A percentile compares a stretch with the other conserved stretches of the same genome.
Evolutionary conservation across 1,140 invertebrate species (phyloP).

Genomic region (Alviniconcha marisindica): DNA sequence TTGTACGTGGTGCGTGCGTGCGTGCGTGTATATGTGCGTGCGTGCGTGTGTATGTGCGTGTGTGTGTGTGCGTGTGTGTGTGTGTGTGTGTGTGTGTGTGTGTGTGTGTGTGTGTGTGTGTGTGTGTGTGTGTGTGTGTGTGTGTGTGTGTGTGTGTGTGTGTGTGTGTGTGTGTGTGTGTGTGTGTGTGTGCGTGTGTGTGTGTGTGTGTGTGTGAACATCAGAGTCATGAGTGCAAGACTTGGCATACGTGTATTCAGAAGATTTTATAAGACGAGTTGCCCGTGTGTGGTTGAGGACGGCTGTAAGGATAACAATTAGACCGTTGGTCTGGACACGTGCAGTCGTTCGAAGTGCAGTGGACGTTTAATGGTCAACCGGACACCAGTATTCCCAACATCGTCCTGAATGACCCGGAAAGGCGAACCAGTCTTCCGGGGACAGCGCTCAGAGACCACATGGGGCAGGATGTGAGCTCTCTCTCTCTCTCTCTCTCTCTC

Average conservation of each 20-base stretch:
- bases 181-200: background rate
- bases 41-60: background rate
- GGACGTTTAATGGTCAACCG: background rate
- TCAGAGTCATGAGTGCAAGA: too few relatives aligned
- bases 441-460: background rate
- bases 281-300: too few relatives aligned
- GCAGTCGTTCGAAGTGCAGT: conserved; percentile 8
- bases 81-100: background rate
- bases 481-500: too few relatives aligned
- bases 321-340: background rate
- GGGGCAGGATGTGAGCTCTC: background rate
- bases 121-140: conserved; percentile 1
- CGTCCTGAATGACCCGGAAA: background rate
- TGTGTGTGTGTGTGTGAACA: background rate
- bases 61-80: background rate
- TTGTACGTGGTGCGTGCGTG: too few relatives aligned
- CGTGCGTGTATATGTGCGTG: background rate
- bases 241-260: too few relatives aligned
- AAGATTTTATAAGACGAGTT: too few relatives aligned
- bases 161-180: background rate
- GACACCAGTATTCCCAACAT: background rate
- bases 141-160: background rate
- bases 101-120: background rate
- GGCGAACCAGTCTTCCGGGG: background rate
- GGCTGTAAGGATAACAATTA: background rate